Evolutionary conservation across 2,888 invertebrate species (phyloP), one percentile per base, ranked within the genome.

Genomic region (Sarcophaga rosellei): DNA sequence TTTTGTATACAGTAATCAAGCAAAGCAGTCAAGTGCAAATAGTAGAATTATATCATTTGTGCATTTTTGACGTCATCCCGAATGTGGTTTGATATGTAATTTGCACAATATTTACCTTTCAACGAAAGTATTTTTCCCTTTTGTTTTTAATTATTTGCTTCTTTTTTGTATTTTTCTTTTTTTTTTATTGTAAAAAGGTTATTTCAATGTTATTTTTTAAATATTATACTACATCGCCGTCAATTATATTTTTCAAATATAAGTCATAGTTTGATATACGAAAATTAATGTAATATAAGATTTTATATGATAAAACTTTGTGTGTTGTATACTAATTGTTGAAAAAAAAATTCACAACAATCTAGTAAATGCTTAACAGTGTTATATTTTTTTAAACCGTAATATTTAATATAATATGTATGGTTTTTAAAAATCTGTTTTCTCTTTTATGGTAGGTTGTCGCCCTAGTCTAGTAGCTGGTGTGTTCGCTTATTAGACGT

Each of bases 121-220:
- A 44, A 21, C 61, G 21, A 47, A 21, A 44, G 20, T 47, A 59
- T 77, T 68, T 59, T 23, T 15, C 45, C 21, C 21, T 21, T 17
- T 53, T 73, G 63, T 45, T 35, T 62, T 53, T 53, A 66, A 35
- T 35, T 35, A 35, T 35, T 35, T 35, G 6, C 35, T 8, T 6
- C 35, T 23, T 35, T 35, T 15, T 35, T 11, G 17, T 3, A 12
- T 69, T 63, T 70, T 62, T 66, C 21, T 44, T 57, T 23, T 76
- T 66, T 53, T 66, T 76, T n/a, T 57, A n/a, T 57, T 5, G n/a
- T 57, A 35, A 61, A 53, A 70, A 77, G 72, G 76, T 82, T 76
- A 70, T 66, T 82, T 82, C 23, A 82, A 82, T 61, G 76, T 65
- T 82, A 66, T 77, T 82, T 73, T 74, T 74, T 17, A 59, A 17